A percentile compares a stretch with the other conserved stretches of the same genome.
Evolutionary conservation across 2,797 vertebrate genomes (phyloP).

Genomic region (Monodelphis domestica): DNA sequence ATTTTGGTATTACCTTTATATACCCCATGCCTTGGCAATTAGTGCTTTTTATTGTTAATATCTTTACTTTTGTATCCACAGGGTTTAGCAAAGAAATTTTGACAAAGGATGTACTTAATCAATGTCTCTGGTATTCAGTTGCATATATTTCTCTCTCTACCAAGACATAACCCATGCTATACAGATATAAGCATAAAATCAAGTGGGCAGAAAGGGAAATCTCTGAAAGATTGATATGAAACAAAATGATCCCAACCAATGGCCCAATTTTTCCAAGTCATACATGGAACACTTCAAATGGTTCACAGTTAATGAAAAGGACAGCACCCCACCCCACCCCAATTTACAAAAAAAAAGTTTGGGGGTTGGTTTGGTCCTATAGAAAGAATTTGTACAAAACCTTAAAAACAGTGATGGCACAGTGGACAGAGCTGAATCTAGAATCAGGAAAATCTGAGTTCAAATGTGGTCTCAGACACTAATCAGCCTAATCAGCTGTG

Average conservation of each 20-base stretch:
- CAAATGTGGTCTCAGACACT: constrained; percentile 34
- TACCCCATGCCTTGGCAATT: background rate
- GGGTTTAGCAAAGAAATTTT: background rate
- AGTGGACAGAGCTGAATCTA: background rate
- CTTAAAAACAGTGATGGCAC: background rate
- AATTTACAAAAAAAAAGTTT: background rate
- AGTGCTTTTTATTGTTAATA: background rate
- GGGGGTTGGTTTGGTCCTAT: background rate
- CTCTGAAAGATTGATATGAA: no score
- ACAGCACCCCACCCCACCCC: background rate
- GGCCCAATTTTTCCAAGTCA: background rate
- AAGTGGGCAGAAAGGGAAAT: background rate
- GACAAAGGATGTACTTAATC: background rate
- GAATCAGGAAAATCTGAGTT: constrained; percentile 39
- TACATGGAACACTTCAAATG: background rate
- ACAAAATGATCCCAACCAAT: background rate
- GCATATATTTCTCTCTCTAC: background rate
- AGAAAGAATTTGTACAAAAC: background rate
- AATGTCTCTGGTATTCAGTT: background rate
- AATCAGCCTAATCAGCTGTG: constrained; percentile 27
- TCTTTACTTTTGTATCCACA: background rate
- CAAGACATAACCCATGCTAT: background rate
- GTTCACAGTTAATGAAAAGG: background rate
- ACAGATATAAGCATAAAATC: background rate
- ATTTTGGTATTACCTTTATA: background rate